These are phyloP conservation scores for Ennomos quercinarius DNA, from an alignment of 2,888 invertebrate species.

Conservation along the genomic window DNA sequence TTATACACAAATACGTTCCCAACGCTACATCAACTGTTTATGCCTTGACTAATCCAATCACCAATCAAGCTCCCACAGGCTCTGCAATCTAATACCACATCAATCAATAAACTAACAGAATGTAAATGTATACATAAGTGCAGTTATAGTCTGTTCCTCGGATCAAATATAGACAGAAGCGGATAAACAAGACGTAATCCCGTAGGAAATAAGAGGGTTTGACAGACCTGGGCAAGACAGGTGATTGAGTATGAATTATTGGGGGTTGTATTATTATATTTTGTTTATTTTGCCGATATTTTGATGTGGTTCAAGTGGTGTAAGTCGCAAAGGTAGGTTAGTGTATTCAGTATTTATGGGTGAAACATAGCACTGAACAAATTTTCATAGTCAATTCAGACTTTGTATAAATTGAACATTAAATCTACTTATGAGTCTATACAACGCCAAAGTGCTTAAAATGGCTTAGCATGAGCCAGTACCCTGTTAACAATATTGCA, in stretches of 20 bases:
- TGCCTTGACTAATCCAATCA: constrained; percentile 36
- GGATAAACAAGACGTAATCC: constrained; percentile 53
- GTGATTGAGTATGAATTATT: constrained; percentile 55
- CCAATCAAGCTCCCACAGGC: constrained; percentile 37
- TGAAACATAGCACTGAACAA: too few species aligned
- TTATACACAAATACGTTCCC: neutral
- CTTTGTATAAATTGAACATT: too few species aligned
- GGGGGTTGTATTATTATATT: constrained; percentile 24
- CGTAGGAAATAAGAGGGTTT: constrained; percentile 67
- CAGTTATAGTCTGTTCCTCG: constrained; percentile 15
- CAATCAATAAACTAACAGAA: constrained; percentile 13
- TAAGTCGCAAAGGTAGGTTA: neutral
- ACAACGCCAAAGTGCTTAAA: too few species aligned
- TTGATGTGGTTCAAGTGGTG: neutral
- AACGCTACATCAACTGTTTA: constrained; percentile 11
- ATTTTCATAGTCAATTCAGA: too few species aligned
- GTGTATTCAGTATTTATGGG: too few species aligned
- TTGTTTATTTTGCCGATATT: constrained; percentile 6
- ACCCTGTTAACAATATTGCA: too few species aligned
- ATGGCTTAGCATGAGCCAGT: too few species aligned
- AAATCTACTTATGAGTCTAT: too few species aligned
- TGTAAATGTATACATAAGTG: neutral
- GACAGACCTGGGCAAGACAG: constrained; percentile 49
- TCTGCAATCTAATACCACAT: constrained; percentile 7
- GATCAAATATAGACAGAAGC: constrained; percentile 44